These are phyloP conservation scores for Tenualosa thibaudeaui DNA, from an alignment of 2,797 vertebrate species.

Conservation along the genomic window DNA sequence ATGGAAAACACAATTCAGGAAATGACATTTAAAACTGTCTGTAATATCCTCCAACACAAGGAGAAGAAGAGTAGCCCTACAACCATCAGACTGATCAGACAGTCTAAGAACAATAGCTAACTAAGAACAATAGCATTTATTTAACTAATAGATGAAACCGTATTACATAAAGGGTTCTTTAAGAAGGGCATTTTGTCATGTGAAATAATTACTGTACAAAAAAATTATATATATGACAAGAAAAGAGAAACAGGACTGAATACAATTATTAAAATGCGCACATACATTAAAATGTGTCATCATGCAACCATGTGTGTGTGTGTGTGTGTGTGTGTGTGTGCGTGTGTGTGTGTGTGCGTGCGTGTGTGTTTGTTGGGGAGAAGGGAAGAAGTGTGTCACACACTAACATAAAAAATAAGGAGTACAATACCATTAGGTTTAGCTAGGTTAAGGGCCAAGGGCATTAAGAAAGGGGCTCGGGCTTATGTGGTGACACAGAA, in stretches of 20 bases:
- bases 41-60: not conserved
- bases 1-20: slow-evolving; percentile 5
- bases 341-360: slow-evolving; percentile 34
- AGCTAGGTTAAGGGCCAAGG: slow-evolving; percentile 43
- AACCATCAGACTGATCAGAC: not conserved
- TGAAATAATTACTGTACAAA: no score
- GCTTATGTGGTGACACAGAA: slow-evolving; percentile 22
- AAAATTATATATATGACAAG: no score
- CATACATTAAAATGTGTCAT: no score
- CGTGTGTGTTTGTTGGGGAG: slow-evolving; percentile 19
- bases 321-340: slow-evolving; percentile 31
- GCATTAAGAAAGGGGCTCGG: slow-evolving; percentile 37
- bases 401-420: slow-evolving; percentile 54
- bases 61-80: not conserved
- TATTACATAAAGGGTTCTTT: not conserved
- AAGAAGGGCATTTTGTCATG: no score
- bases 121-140: not conserved
- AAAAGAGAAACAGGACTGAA: no score
- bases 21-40: slow-evolving; percentile 18
- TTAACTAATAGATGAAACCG: not conserved
- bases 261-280: no score
- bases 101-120: not conserved
- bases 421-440: slow-evolving; percentile 51
- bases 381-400: slow-evolving; percentile 61
- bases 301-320: not conserved